Evolutionary conservation across 2,888 invertebrate genomes (phyloP).

Genomic region (Drosophila vallismaia): DNA sequence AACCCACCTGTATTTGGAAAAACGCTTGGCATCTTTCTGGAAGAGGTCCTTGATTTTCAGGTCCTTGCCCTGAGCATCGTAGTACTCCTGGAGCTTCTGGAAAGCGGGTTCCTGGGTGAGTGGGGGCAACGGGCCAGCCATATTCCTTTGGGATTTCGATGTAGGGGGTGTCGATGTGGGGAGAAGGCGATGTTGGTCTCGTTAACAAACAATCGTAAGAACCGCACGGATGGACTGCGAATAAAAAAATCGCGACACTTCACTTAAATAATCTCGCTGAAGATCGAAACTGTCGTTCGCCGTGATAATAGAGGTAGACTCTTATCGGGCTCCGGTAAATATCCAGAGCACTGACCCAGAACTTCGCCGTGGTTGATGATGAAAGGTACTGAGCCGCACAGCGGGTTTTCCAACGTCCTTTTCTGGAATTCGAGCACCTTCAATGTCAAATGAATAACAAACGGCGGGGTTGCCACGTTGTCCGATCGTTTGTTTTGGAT

Average conservation of each 20-base stretch:
- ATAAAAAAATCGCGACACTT: slow-evolving; percentile 48
- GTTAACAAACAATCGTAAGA: slow-evolving; percentile 47
- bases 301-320: slow-evolving; percentile 13
- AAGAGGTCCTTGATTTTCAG: slow-evolving; percentile 94
- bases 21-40: slow-evolving; percentile 90
- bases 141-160: slow-evolving; percentile 48
- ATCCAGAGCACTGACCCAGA: slow-evolving; percentile 54
- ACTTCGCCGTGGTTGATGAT: slow-evolving; percentile 58
- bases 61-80: slow-evolving; percentile 88
- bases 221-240: slow-evolving; percentile 57
- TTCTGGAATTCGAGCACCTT: slow-evolving; percentile 66
- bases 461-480: slow-evolving; percentile 63
- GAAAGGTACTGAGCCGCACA: slow-evolving; percentile 47
- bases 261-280: slow-evolving; percentile 53
- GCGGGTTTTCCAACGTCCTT: slow-evolving; percentile 62
- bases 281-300: slow-evolving; percentile 11
- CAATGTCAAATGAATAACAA: slow-evolving; percentile 85
- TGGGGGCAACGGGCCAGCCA: slow-evolving; percentile 83
- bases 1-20: slow-evolving; percentile 93
- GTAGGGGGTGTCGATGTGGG: slow-evolving; percentile 12
- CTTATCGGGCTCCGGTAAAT: slow-evolving; percentile 51
- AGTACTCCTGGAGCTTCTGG: slow-evolving; percentile 90
- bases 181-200: slow-evolving; percentile 33
- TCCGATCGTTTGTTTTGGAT: background rate
- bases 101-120: slow-evolving; percentile 89